A percentile compares a stretch with the other conserved stretches of the same genome.
phyloP scores from a whole-genome alignment of 2,888 invertebrate genomes.

The Mimumesa dahlbomi region DNA sequence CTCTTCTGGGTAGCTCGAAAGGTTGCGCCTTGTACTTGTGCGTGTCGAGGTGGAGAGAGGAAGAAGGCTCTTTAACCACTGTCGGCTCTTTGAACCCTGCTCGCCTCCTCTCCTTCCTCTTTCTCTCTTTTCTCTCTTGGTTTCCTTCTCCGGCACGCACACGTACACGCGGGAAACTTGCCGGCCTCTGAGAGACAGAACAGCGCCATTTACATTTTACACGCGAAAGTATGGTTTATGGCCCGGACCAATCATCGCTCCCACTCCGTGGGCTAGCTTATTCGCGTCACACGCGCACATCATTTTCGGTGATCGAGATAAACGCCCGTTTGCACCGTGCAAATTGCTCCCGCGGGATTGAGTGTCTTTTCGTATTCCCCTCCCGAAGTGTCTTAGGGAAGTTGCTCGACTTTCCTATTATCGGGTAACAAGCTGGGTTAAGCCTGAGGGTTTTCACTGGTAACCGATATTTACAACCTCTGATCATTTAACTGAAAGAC shows the following conservation, averaged over 20 bases:
- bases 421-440: no score
- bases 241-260: conserved; percentile 74
- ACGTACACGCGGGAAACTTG: conserved; percentile 44
- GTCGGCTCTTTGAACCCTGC: conserved; percentile 79
- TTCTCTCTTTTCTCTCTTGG: conserved; percentile 21
- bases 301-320: conserved; percentile 20
- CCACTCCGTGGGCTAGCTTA: conserved; percentile 62
- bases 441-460: no score
- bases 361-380: conserved; percentile 15
- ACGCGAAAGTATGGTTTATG: conserved; percentile 77
- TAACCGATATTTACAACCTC: no score
- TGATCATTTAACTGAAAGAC: no score
- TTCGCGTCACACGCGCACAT: conserved; percentile 61
- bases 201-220: conserved; percentile 77
- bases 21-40: conserved; percentile 69
- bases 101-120: conserved; percentile 45
- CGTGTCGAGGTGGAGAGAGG: conserved; percentile 66
- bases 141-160: conserved; percentile 29
- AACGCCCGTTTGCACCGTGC: conserved; percentile 13
- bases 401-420: no score
- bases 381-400: neutral
- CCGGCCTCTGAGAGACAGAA: conserved; percentile 50
- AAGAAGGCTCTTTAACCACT: conserved; percentile 77
- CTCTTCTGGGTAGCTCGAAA: conserved; percentile 63
- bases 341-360: conserved; percentile 23